Evolutionary conservation across 2,888 invertebrate genomes (phyloP).

Genomic region (Caradrina clavipalpis): DNA sequence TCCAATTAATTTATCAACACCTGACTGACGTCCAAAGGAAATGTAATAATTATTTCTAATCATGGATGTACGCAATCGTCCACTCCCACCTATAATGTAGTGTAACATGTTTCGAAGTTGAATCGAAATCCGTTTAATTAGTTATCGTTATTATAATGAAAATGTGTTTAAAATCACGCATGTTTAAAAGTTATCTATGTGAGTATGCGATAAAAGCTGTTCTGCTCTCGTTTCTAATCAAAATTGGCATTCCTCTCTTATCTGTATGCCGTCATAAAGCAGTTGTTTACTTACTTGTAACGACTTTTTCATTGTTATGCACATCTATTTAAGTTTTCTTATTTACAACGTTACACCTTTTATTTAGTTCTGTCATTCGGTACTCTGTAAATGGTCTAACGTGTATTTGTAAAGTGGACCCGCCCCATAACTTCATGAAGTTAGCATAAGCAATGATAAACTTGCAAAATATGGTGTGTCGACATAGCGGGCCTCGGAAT

Average conservation of each 20-base stretch:
- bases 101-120: conserved; percentile 38
- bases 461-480: conserved; percentile 76
- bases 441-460: conserved; percentile 68
- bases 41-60: conserved; percentile 28
- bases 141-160: conserved; percentile 70
- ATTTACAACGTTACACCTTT: conserved; percentile 49
- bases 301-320: conserved; percentile 75
- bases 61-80: conserved; percentile 23
- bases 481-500: conserved; percentile 73
- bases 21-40: conserved; percentile 34
- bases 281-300: conserved; percentile 78
- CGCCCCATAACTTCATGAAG: conserved; percentile 60
- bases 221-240: conserved; percentile 87
- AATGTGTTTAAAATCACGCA: conserved; percentile 82
- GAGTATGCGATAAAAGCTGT: conserved; percentile 83
- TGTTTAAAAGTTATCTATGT: conserved; percentile 83
- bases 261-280: conserved; percentile 80
- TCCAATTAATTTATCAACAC: conserved; percentile 48
- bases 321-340: conserved; percentile 63
- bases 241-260: conserved; percentile 87
- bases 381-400: conserved; percentile 52
- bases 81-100: conserved; percentile 12
- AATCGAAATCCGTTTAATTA: conserved; percentile 54
- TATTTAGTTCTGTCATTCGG: conserved; percentile 57
- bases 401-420: conserved; percentile 51